phyloP scores from a whole-genome alignment of 2,888 invertebrate genomes.

The Tetheella fluctuosa region DNA sequence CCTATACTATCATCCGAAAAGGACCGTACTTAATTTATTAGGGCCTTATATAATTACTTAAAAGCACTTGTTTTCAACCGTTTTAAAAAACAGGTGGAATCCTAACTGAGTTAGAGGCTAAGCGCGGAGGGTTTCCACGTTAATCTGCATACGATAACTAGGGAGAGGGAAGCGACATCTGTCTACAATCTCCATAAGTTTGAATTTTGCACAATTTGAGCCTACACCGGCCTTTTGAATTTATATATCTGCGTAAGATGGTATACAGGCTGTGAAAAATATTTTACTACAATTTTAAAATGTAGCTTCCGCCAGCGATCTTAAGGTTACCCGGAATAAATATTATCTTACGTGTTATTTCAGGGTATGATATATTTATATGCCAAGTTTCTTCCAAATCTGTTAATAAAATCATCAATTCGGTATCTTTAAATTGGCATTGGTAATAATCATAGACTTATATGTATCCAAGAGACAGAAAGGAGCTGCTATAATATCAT shows the following conservation, averaged over 20 bases:
- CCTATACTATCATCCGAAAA: no score
- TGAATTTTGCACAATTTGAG: slow-evolving; percentile 75
- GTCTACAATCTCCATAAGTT: slow-evolving; percentile 77
- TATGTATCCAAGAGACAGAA: no score
- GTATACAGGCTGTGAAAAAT: slow-evolving; percentile 31
- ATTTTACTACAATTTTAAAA: not conserved
- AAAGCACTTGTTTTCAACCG: slow-evolving; percentile 14
- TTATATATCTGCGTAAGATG: slow-evolving; percentile 49
- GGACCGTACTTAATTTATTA: no score
- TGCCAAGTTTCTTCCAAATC: no score
- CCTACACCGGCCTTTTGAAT: slow-evolving; percentile 67
- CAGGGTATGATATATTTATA: no score
- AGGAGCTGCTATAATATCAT: no score
- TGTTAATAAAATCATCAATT: no score
- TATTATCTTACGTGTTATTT: no score
- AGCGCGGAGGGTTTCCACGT: slow-evolving; percentile 58
- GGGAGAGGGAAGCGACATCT: slow-evolving; percentile 70
- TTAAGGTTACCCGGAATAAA: no score
- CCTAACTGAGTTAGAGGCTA: slow-evolving; percentile 53
- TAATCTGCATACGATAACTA: slow-evolving; percentile 81
- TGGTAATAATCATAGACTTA: no score
- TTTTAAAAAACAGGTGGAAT: slow-evolving; percentile 51
- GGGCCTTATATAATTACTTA: not conserved
- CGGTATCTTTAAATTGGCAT: no score
- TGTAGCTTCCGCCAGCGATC: not conserved